Evolutionary conservation across 2,797 vertebrate species (phyloP), one percentile per base, ranked within the genome.

Genomic region (Petrocephalus sullivani): DNA sequence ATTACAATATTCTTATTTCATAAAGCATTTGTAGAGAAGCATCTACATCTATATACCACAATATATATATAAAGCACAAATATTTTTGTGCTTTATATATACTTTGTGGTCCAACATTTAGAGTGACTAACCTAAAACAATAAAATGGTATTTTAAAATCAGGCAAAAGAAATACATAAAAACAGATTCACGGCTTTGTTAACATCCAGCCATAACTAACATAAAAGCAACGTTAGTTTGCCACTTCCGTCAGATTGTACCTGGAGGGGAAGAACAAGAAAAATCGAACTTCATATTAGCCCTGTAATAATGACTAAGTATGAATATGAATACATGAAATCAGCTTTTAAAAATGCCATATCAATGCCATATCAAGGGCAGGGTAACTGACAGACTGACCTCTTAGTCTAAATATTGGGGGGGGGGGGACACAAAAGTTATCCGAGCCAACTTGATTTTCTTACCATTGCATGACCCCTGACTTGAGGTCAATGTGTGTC

Each of bases 401-500:
- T 85, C 51, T 16, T 37, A 23, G 21, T 85, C 28, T 19, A 58
- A 33, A 23, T 53, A 56, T 23, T 28, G 37, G 37, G 3, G 37
- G 37, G 37, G 37, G 2, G 58, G 4, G 19, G 6, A 1, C 54
- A 57, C 21, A 37, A 4, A 85, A 7, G 16, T 58, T 8, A 19
- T 28, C 5, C 12, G 7, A n/a, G 21, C n/a, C 5, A 14, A 28
- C 61, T 28, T 37, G 19, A 57, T 61, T 67, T 33, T 93, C 97
- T 96, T 91, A 98, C 97, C 98, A 99, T 88, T 96, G 95, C 91
- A 96, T 95, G 19, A 95, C 92, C 12, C 97, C 97, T 87, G 97
- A 91, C 2, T 91, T 85, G 86, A 98, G 93, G 91, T 98, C 95
- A 28, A 95, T 90, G 89, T 97, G 91, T 0, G 94, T 93, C 87